These are phyloP conservation scores for Heliconius melpomene DNA, from an alignment of 1,140 invertebrate species.

Conservation along the genomic window DNA sequence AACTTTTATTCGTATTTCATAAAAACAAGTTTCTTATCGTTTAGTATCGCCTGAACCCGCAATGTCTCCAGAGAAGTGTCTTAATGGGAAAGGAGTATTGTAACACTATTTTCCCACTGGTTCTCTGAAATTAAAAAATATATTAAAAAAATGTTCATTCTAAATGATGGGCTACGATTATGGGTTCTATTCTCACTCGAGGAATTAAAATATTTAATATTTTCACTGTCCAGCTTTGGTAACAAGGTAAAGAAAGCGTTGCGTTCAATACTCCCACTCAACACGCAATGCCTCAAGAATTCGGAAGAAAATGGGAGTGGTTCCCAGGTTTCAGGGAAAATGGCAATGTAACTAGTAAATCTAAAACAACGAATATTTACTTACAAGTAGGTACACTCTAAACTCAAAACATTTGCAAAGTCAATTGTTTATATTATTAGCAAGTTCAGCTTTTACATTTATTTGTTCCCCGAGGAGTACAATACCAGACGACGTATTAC, in stretches of 20 bases:
- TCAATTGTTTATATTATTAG: slow-evolving; percentile 11
- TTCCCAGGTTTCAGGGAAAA: not conserved
- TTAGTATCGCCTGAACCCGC: no score
- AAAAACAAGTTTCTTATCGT: slow-evolving; percentile 27
- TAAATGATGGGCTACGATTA: no score
- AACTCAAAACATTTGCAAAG: not conserved
- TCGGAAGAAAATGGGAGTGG: not conserved
- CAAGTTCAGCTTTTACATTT: not conserved
- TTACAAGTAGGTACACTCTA: not conserved
- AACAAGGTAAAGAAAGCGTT: no score
- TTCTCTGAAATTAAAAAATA: no score
- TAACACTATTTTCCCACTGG: no score
- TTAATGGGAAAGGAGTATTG: no score
- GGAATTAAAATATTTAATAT: no score
- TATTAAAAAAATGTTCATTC: no score
- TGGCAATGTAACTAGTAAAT: not conserved
- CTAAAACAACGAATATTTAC: not conserved
- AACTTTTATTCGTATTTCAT: not conserved
- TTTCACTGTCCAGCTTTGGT: no score
- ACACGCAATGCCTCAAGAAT: not conserved
- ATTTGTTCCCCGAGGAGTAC: not conserved
- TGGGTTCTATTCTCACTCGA: no score
- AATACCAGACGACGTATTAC: slow-evolving; percentile 2
- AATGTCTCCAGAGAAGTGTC: no score
- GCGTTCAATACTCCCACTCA: no score